A percentile compares a stretch with the other conserved stretches of the same genome.
phyloP scores from a whole-genome alignment of 2,113 vertebrate genomes.

The Azemiops feae region DNA sequence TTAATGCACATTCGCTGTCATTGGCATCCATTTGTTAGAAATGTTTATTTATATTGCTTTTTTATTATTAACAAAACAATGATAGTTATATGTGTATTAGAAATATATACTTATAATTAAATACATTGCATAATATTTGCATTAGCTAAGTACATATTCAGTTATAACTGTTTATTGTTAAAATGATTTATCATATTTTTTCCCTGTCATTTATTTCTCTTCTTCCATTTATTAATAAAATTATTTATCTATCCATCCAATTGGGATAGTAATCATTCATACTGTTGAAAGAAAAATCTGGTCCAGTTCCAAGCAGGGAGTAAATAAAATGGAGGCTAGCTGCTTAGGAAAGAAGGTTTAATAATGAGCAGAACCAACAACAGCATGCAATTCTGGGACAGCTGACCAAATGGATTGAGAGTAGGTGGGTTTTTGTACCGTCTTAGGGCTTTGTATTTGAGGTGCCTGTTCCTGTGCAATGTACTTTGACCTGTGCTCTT shows the following conservation, averaged over 20 bases:
- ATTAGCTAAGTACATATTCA: not conserved
- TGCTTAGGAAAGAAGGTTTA: too few relatives aligned
- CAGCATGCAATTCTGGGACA: too few relatives aligned
- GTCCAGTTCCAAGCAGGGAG: too few relatives aligned
- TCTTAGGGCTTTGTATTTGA: too few relatives aligned
- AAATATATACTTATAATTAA: not conserved
- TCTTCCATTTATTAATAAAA: not conserved
- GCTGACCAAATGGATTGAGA: too few relatives aligned
- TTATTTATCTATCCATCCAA: not conserved
- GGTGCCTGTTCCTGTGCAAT: too few relatives aligned
- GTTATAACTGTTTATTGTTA: not conserved
- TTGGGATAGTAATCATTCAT: not conserved
- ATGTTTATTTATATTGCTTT: constrained; percentile 22
- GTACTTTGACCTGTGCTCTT: too few relatives aligned
- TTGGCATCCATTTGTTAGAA: constrained; percentile 7
- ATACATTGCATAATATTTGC: not conserved
- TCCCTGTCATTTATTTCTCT: not conserved
- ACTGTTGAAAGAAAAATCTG: too few relatives aligned
- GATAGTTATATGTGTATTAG: not conserved
- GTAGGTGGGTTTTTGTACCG: too few relatives aligned
- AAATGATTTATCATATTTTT: not conserved
- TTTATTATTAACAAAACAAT: not conserved
- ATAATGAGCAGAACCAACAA: too few relatives aligned
- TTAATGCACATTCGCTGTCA: constrained; percentile 22
- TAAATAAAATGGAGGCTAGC: too few relatives aligned